phyloP scores from a whole-genome alignment of 2,797 vertebrate genomes.

The Glyptemys insculpta region DNA sequence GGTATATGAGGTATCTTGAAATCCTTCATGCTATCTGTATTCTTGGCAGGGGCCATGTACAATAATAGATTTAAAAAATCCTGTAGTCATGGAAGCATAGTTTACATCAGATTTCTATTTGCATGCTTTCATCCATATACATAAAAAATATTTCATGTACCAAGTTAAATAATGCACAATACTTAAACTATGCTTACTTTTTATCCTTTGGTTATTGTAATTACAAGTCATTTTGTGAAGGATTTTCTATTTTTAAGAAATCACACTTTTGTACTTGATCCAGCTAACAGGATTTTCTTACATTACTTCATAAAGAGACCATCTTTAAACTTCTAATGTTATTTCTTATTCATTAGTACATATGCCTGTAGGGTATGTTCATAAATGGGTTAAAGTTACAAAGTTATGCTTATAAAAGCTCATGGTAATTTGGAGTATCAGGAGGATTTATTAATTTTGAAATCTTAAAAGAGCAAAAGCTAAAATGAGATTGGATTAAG shows the following conservation, averaged over 20 bases:
- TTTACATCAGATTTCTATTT: slow-evolving; percentile 77
- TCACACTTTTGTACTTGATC: slow-evolving; percentile 99
- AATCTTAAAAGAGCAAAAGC: slow-evolving; percentile 97
- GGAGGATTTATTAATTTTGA: slow-evolving; percentile 99
- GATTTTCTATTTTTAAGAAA: slow-evolving; percentile 96
- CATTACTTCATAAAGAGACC: slow-evolving; percentile 99
- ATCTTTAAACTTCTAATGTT: slow-evolving; percentile 99
- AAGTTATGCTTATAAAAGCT: slow-evolving; percentile 99
- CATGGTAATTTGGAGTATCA: slow-evolving; percentile 97
- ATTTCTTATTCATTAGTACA: slow-evolving; percentile 99
- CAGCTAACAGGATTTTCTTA: slow-evolving; percentile 99
- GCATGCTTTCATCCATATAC: slow-evolving; percentile 78
- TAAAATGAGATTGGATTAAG: slow-evolving; percentile 99
- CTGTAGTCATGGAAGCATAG: slow-evolving; percentile 67
- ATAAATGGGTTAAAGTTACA: slow-evolving; percentile 99
- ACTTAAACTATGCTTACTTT: slow-evolving; percentile 85
- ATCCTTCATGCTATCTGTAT: slow-evolving; percentile 50
- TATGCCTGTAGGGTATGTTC: slow-evolving; percentile 98
- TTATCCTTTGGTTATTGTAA: slow-evolving; percentile 91
- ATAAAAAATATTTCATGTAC: slow-evolving; percentile 82
- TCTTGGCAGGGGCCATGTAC: slow-evolving; percentile 68
- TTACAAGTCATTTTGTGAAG: slow-evolving; percentile 90
- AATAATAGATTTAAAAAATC: slow-evolving; percentile 67
- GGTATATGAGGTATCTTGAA: slow-evolving; percentile 56
- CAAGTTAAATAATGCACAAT: slow-evolving; percentile 84